A percentile compares a stretch with the other conserved stretches of the same genome.
These are phyloP conservation scores for Hepsetus odoe DNA, from an alignment of 2,113 vertebrate species.

Conservation along the genomic window DNA sequence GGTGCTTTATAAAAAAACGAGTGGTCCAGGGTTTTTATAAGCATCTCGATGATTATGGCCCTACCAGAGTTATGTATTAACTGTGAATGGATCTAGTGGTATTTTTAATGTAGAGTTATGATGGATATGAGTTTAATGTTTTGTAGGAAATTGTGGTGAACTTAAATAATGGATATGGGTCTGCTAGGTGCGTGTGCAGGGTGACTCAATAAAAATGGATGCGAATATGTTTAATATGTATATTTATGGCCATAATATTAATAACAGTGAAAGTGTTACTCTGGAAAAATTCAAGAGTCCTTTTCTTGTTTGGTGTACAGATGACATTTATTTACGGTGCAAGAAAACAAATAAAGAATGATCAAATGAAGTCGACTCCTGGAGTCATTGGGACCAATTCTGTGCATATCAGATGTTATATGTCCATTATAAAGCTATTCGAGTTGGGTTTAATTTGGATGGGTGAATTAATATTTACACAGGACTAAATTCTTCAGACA, in stretches of 20 bases:
- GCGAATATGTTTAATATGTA: background rate
- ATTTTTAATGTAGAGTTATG: too few relatives aligned
- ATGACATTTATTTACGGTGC: conserved; percentile 29
- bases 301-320: background rate
- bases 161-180: background rate
- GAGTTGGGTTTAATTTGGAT: background rate
- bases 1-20: background rate
- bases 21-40: background rate
- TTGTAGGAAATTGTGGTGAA: too few relatives aligned
- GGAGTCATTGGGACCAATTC: background rate
- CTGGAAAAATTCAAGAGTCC: background rate
- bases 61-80: too few relatives aligned
- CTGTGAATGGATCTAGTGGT: too few relatives aligned
- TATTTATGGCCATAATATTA: background rate
- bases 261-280: background rate
- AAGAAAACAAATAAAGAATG: conserved; percentile 9
- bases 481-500: background rate
- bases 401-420: background rate
- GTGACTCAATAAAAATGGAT: background rate
- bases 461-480: background rate
- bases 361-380: background rate
- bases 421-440: background rate
- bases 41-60: too few relatives aligned
- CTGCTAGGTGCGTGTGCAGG: background rate
- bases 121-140: too few relatives aligned